Base-by-base conservation (phyloP, 1,140 invertebrate species). In the Diorhabda elongata region DNA sequence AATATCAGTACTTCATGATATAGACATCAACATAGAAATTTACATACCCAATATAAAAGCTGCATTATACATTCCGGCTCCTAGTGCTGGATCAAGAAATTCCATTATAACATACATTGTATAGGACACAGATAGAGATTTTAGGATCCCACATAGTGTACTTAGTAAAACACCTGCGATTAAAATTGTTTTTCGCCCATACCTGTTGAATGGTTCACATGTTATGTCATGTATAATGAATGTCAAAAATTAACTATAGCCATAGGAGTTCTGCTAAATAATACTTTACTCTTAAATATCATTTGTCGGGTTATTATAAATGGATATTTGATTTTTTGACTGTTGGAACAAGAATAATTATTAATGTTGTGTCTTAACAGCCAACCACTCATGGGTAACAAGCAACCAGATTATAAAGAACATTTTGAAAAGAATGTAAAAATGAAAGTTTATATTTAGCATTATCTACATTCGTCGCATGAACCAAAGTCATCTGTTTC, bases 41-140 rank as follows among this genome's bases (percentile, higher is more conserved):
- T 26, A 67, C 42, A 43, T 78, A 88, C 87, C 84, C 80, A 88
- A 79, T 68, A 88, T 85, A 80, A 86, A 89, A 44, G 82, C 85
- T 11, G 86, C 84, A 45, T 85, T 86, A 74, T 89, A 90, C 42
- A 87, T 84, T 3, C 87, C 87, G 42, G 87, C 84, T 7, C 86
- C 85, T 6, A 86, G 81, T 8, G 81, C 79, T 4, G 83, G 80
- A 75, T 90, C 88, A 59, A 89, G 73, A 71, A 90, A 89, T 75
- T 90, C 89, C 52, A 90, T 85, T 88, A 87, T 81, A 84, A 86
- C 43, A 79, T 79, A 77, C 88, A 64, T 74, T 26, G 52, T 66
- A 67, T 72, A 74, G 58, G 64, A 67, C 7, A 63, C 5, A 41
- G 74, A 69, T 56, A 76, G 74, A n/a, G 75, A 75, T 56, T 72